Conservation (phyloP, 2,797 vertebrate species). For the Harpagifer antarcticus region DNA sequence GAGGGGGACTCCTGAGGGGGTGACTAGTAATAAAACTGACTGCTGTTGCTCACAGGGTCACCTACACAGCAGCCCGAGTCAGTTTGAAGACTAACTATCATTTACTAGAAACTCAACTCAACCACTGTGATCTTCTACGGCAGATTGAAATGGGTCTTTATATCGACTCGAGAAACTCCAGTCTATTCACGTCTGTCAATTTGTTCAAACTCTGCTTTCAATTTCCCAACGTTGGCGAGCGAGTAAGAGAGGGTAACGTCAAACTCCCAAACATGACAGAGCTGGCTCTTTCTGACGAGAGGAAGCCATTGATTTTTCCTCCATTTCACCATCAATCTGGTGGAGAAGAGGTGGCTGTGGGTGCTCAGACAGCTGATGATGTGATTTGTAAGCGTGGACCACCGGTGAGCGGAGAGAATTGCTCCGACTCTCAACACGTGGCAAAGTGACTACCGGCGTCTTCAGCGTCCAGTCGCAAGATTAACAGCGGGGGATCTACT, state of each 20-base stretch:
- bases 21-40: conserved; percentile 55
- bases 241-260: conserved; percentile 75
- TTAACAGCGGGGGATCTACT: conserved; percentile 76
- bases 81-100: conserved; percentile 55
- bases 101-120: conserved; percentile 57
- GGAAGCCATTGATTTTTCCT: conserved; percentile 91
- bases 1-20: conserved; percentile 42
- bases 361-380: conserved; percentile 86
- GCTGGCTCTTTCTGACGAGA: conserved; percentile 84
- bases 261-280: conserved; percentile 86
- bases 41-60: conserved; percentile 74
- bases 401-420: conserved; percentile 77
- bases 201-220: conserved; percentile 74
- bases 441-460: conserved; percentile 70
- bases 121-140: conserved; percentile 55
- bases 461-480: conserved; percentile 74
- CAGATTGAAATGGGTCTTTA: conserved; percentile 67
- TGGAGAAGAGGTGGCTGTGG: conserved; percentile 75
- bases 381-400: conserved; percentile 86
- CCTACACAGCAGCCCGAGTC: conserved; percentile 64
- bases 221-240: conserved; percentile 62
- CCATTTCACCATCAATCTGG: conserved; percentile 86
- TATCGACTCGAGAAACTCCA: conserved; percentile 62
- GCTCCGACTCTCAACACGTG: conserved; percentile 73
- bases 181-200: conserved; percentile 67